Evolutionary conservation across 1,140 invertebrate genomes (phyloP), one percentile per base, ranked within the genome.

Genomic region (Drosophila kanapiae): DNA sequence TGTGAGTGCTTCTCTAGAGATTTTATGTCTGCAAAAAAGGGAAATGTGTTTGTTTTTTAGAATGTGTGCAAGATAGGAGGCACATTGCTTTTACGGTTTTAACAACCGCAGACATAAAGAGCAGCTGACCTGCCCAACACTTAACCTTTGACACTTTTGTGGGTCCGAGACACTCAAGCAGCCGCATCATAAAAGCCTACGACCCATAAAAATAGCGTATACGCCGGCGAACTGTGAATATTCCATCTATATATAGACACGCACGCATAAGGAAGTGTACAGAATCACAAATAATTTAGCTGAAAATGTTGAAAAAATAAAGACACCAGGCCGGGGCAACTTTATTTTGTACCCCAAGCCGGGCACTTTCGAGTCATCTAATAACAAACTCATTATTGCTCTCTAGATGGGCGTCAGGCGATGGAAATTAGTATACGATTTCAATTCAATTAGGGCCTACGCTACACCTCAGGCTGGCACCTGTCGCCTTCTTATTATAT

Each of bases 141-240:
- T 68, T 82, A 76, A 72, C 76, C 65, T 62, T 65, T 58, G 64
- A 51, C 63, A 59, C 37, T 72, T 45, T 64, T 56, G 67, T 33
- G 63, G 48, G 38, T 45, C 43, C 62, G n/a, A 67, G 38, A 67
- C 61, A 54, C 62, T 70, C 38, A n/a, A 38, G 45, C 67, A 72
- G 23, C 53, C n/a, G 31, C 67, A 18, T 27, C 54, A 72, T 72
- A 72, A 72, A 72, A 72, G 42, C 37, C 51, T 51, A 72, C 56
- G 67, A 72, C 70, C 70, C 68, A 72, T 72, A 72, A 72, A 72
- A 72, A 51, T 42, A 59, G 54, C 45, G 29, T 40, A 42, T 31
- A 49, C 33, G 69, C 37, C n/a, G 31, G 27, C 64, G 42, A 56
- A 45, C 38, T 65, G 37, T 37, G 23, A 37, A 51, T 33, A 51